Evolutionary conservation across 2,888 invertebrate genomes (phyloP).

Genomic region (Melieria picta): DNA sequence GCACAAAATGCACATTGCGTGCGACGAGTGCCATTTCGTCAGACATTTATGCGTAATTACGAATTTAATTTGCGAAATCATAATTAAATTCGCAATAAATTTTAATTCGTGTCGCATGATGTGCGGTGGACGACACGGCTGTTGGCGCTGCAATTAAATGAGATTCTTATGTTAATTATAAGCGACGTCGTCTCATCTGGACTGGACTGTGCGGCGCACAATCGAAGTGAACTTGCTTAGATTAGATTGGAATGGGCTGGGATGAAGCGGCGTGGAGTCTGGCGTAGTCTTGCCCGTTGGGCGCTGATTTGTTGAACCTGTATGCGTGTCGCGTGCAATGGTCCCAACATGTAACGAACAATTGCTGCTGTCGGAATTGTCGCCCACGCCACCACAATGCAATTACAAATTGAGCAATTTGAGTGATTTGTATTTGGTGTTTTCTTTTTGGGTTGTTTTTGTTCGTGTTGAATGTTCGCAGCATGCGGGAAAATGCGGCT

Average conservation of each 20-base stretch:
- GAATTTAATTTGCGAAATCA: too few relatives aligned
- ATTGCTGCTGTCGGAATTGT: conserved; percentile 4
- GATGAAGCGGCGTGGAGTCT: too few relatives aligned
- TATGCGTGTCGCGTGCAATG: neutral
- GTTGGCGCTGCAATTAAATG: neutral
- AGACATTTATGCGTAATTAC: too few relatives aligned
- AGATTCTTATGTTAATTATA: neutral
- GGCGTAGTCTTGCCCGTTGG: neutral
- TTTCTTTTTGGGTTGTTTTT: neutral
- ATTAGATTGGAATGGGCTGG: too few relatives aligned
- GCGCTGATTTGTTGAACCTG: conserved; percentile 8
- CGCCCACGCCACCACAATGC: neutral
- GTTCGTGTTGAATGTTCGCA: neutral
- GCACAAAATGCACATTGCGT: too few relatives aligned
- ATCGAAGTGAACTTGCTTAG: too few relatives aligned
- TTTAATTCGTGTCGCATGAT: too few relatives aligned
- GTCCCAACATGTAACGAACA: neutral
- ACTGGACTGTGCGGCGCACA: too few relatives aligned
- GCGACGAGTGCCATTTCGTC: too few relatives aligned
- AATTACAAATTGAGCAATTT: conserved; percentile 7
- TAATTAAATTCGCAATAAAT: too few relatives aligned
- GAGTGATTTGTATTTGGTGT: conserved; percentile 14
- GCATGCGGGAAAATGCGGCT: neutral
- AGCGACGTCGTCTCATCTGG: too few relatives aligned
- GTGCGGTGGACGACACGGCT: neutral